Base-by-base conservation (phyloP, 64 coral and sea anemone genomes). In the Stichodactyla mertensii region DNA sequence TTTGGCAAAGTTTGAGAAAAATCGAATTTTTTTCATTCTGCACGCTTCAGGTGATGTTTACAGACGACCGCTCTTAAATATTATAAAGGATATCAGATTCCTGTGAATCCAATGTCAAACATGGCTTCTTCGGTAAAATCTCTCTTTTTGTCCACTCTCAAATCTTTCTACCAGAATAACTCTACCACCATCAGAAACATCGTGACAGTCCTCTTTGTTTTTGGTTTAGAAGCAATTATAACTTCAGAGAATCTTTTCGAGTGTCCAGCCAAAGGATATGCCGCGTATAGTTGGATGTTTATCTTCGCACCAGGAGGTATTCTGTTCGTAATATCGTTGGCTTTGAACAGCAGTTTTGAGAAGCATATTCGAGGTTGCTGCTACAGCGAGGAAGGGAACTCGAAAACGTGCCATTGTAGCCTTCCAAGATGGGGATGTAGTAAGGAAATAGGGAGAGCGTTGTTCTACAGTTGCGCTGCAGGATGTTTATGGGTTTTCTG, bases 401-500 rank as follows among this genome's bases (percentile, higher is more conserved):
- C 9, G 8, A 58, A 52, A 91, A 64, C n/a, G 27, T 91, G 85
- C 6, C 89, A 82, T 69, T 94, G 80, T 78, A 67, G 91, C 11
- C 91, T 45, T 45, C 93, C 93, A 18, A 83, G 93, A 69, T 94
- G 93, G 93, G 86, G 86, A 24, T 90, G 93, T 69, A 84, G 86
- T 54, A 91, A 61, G 16, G 71, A 87, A 57, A 61, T 94, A 18
- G 52, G 84, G 4, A 62, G 85, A 82, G 86, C 91, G 51, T 18
- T 94, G 7, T 88, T 84, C 45, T 90, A 88, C 16, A 88, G 89
- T 77, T 87, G 80, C 15, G 55, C 91, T 61, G 89, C 93, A 36
- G 87, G 89, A 7, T 94, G 89, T 80, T 69, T 94, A 8, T 94
- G 93, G 93, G 78, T 94, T 15, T 94, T 94, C 77, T 94, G 93